phyloP scores from a whole-genome alignment of 2,113 vertebrate genomes.

The Collichthys lucidus region DNA sequence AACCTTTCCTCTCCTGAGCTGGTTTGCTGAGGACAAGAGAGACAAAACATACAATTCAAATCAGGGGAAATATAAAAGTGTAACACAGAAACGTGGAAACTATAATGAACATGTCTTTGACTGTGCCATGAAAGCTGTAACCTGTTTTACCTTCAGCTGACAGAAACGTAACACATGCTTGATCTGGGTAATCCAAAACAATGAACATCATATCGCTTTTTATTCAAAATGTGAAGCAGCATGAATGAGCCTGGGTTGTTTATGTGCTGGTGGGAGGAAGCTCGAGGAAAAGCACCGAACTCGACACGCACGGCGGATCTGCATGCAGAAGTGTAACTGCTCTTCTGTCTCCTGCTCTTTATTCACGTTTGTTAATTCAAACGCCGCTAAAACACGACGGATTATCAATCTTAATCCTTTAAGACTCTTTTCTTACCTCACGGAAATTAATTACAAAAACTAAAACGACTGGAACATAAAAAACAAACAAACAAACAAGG shows the following conservation, averaged over 20 bases:
- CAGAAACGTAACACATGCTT: background rate
- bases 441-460: background rate
- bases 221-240: background rate
- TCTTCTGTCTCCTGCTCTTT: background rate
- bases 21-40: slow-evolving; percentile 82
- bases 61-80: background rate
- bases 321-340: background rate
- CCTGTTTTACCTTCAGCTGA: background rate
- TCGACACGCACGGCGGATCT: background rate
- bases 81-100: background rate
- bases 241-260: background rate
- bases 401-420: background rate
- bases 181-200: background rate
- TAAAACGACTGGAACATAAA: background rate
- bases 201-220: background rate
- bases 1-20: slow-evolving; percentile 90
- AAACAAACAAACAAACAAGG: background rate
- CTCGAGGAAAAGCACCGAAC: background rate
- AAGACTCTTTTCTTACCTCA: background rate
- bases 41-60: slow-evolving; percentile 41
- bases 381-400: background rate
- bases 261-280: background rate
- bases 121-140: background rate
- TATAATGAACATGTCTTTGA: background rate
- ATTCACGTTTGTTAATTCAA: background rate